These are phyloP conservation scores for Acromyrmex charruanus DNA, from an alignment of 1,140 invertebrate species.

Conservation along the genomic window DNA sequence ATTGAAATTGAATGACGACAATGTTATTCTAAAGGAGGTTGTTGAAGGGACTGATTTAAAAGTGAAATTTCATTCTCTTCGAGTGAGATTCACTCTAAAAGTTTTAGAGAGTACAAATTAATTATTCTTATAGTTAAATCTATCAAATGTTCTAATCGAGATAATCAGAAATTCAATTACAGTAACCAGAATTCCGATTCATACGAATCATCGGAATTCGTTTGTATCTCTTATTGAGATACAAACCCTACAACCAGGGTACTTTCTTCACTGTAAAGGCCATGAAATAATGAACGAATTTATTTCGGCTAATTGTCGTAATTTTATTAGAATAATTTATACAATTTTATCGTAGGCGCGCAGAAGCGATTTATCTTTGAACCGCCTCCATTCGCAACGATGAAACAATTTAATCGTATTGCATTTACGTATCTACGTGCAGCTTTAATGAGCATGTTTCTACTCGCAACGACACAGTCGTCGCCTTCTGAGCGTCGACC, in stretches of 20 bases:
- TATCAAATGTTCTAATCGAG: too few relatives aligned
- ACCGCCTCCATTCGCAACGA: not conserved
- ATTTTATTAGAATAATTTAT: not conserved
- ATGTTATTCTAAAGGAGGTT: not conserved
- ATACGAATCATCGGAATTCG: too few relatives aligned
- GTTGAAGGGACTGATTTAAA: too few relatives aligned
- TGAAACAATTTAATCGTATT: constrained; percentile 29
- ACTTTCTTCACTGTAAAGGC: not conserved
- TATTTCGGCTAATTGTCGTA: not conserved
- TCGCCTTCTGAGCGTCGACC: constrained; percentile 49
- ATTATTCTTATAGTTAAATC: too few relatives aligned
- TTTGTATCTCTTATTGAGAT: too few relatives aligned
- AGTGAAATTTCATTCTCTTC: too few relatives aligned
- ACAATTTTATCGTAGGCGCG: not conserved
- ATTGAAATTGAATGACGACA: not conserved
- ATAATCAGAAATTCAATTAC: too few relatives aligned
- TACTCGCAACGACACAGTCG: constrained; percentile 40
- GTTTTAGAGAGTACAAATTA: too few relatives aligned
- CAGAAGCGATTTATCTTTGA: constrained; percentile 32
- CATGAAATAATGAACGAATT: not conserved
- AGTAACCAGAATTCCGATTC: too few relatives aligned
- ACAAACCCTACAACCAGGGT: too few relatives aligned
- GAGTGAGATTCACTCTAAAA: too few relatives aligned
- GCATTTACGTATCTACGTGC: constrained; percentile 10
- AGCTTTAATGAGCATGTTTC: constrained; percentile 67